Evolutionary conservation across 1,140 invertebrate species (phyloP), one percentile per base, ranked within the genome.

Genomic region (Caligus rogercresseyi): DNA sequence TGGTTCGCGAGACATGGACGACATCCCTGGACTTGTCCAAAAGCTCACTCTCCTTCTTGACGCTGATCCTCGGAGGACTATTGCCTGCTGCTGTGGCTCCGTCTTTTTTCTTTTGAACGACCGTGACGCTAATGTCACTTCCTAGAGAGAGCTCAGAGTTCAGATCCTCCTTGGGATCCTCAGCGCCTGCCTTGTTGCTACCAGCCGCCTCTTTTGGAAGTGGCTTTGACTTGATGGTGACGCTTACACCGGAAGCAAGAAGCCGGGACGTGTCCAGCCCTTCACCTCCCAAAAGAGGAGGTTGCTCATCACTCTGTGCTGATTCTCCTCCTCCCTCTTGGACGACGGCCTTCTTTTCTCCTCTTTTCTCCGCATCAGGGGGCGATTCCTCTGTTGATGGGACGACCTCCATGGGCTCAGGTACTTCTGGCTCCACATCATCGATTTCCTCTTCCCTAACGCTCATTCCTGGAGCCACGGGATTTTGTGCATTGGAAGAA

Each of bases 381-480:
- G n/a, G 7, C n/a, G 64, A 64, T 2, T 62, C 65, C 52, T 67
- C 63, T 57, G 64, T 63, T 14, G 65, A 25, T 51, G 63, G 53
- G n/a, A 67, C 66, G 52, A 61, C 63, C 52, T 65, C 66, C 62
- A 64, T 66, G 55, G 65, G 62, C n/a, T n/a, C n/a, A n/a, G n/a
- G n/a, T n/a, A n/a, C n/a, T 25, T 52, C 60, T 61, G 58, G 58
- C 7, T 16, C 43, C 3, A 15, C 16, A 20, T 43, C 51, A 53
- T 20, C 43, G n/a, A 43, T 43, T 54, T 61, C 59, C 3, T 62
- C 60, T 19, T 13, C 43, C 1, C 24, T 69, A 67, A 25, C 68
- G 67, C 25, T 69, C 67, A 25, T 66, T 68, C 43, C 69, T 69
- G 7, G 66, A 68, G 7, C 68, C 59, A 11, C 31, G n/a, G 31